Conservation (phyloP, 1,140 invertebrate genomes). For the Ephestia elutella region DNA sequence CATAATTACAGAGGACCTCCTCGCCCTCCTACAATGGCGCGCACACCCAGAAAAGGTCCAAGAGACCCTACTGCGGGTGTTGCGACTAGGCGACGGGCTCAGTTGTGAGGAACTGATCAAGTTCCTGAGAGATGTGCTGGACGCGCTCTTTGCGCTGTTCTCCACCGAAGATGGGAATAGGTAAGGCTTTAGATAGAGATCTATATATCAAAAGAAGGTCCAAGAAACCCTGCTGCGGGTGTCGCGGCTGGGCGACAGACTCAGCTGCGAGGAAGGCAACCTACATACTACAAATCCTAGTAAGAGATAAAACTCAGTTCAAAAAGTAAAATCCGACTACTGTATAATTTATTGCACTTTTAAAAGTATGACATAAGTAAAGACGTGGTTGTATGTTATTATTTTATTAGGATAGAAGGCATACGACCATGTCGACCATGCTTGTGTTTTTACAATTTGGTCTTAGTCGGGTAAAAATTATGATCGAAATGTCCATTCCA, state of each 20-base stretch:
- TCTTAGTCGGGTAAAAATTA: too few species aligned
- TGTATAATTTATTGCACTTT: too few species aligned
- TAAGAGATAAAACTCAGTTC: too few species aligned
- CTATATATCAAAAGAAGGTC: constrained; percentile 89
- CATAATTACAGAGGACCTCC: constrained; percentile 82
- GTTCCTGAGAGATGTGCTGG: constrained; percentile 96
- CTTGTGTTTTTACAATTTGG: too few species aligned
- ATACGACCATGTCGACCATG: too few species aligned
- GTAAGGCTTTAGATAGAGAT: constrained; percentile 25
- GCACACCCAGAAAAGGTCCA: constrained; percentile 89
- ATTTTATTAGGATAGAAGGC: too few species aligned
- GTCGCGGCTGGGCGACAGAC: constrained; percentile 81
- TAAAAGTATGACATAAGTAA: too few species aligned
- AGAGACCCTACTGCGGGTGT: constrained; percentile 86
- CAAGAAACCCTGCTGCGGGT: constrained; percentile 88
- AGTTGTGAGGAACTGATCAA: constrained; percentile 95
- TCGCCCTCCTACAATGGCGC: constrained; percentile 93
- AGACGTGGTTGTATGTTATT: too few species aligned
- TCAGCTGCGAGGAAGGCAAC: constrained; percentile 92
- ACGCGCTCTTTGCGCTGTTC: constrained; percentile 95
- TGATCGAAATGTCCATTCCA: too few species aligned
- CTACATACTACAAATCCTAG: too few species aligned
- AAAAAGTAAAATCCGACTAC: too few species aligned
- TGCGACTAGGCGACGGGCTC: constrained; percentile 84
- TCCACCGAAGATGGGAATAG: constrained; percentile 94